Percentiles rank a stretch among this genome's conserved stretches.
Evolutionary conservation across 2,888 invertebrate genomes (phyloP).

Genomic region (Incurvaria masculella): DNA sequence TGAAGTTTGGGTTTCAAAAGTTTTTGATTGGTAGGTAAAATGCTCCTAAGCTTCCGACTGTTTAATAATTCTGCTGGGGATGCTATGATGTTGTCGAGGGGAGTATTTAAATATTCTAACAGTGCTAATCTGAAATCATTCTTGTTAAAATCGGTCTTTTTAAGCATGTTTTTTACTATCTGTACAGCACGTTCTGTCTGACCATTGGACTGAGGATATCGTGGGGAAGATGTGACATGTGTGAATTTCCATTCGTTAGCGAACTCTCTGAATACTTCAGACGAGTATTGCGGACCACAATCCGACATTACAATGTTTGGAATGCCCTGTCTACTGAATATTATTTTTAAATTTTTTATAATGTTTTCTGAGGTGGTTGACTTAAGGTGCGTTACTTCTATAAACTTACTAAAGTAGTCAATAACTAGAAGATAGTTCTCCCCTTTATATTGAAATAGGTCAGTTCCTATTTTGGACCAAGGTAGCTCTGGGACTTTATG

Average conservation of each 20-base stretch:
- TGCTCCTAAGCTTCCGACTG: conserved; percentile 6
- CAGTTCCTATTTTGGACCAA: too few relatives aligned
- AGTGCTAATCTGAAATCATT: conserved; percentile 7
- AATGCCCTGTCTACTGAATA: conserved; percentile 6
- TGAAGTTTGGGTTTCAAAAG: conserved; percentile 4
- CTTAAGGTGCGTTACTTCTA: conserved; percentile 6
- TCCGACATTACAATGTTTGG: conserved; percentile 6
- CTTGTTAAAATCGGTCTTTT: conserved; percentile 3
- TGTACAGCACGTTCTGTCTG: conserved; percentile 15
- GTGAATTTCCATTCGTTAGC: conserved; percentile 13
- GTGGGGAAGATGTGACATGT: conserved; percentile 14
- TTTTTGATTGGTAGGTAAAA: conserved; percentile 1
- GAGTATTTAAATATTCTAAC: conserved; percentile 9
- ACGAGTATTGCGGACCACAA: conserved; percentile 7
- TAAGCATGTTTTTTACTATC: conserved; percentile 14
- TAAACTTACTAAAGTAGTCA: conserved; percentile 9
- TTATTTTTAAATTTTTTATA: conserved; percentile 4
- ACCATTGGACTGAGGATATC: conserved; percentile 17
- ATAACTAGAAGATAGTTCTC: conserved; percentile 6
- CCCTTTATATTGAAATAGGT: conserved; percentile 6
- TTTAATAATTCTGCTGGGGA: conserved; percentile 7
- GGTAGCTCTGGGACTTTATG: background rate
- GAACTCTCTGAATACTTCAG: conserved; percentile 11
- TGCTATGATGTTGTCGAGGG: conserved; percentile 3
- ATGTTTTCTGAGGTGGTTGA: background rate